Conservation (phyloP, 2,797 vertebrate species). For the Ara ararauna region DNA sequence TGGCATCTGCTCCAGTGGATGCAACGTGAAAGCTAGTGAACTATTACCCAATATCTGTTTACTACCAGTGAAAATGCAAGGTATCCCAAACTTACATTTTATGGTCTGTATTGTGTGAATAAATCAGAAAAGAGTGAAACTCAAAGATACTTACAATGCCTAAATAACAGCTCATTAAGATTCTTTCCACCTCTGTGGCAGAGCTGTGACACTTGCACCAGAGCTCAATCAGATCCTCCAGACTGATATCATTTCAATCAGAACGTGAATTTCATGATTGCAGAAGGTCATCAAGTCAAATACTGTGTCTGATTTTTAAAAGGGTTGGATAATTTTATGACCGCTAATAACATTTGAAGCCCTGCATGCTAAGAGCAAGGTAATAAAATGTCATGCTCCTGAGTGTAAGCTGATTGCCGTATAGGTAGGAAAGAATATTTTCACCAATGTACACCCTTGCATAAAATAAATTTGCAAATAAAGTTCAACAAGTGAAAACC, state of each 20-base stretch:
- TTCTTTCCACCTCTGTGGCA: conserved; percentile 45
- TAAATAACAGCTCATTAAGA: conserved; percentile 46
- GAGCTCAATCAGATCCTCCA: conserved; percentile 43
- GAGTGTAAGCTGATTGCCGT: conserved; percentile 11
- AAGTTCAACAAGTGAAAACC: conserved; percentile 36
- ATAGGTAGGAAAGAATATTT: conserved; percentile 58
- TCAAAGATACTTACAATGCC: background rate
- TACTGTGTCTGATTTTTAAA: conserved; percentile 70
- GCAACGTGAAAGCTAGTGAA: background rate
- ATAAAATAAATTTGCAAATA: conserved; percentile 23
- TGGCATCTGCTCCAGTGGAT: background rate
- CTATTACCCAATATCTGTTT: background rate
- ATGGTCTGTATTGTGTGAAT: background rate
- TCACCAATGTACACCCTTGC: background rate
- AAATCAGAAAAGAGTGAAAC: conserved; percentile 23
- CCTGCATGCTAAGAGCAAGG: conserved; percentile 61
- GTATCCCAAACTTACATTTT: background rate
- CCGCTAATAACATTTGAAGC: conserved; percentile 66
- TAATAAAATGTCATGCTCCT: conserved; percentile 55
- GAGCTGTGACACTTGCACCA: conserved; percentile 58
- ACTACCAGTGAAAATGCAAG: background rate
- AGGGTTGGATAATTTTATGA: conserved; percentile 70
- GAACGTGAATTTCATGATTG: conserved; percentile 58
- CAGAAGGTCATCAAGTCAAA: conserved; percentile 67
- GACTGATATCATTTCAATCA: conserved; percentile 62